Evolutionary conservation across 2,113 vertebrate genomes (phyloP).

Genomic region (Pluvianellus socialis): DNA sequence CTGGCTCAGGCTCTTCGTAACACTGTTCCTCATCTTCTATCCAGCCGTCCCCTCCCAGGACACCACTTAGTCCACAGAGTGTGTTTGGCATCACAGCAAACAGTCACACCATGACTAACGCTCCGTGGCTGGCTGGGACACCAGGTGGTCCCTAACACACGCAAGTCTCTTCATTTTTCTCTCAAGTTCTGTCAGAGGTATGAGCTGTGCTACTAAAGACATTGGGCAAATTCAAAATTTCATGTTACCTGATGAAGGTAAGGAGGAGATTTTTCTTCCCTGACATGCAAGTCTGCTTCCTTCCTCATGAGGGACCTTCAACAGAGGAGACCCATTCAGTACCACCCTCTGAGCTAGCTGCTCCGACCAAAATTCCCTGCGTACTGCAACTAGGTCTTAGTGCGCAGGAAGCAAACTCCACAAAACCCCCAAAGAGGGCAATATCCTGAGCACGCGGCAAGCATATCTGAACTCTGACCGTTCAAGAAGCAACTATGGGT

Average conservation of each 20-base stretch:
- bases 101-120: fast-evolving
- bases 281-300: neutral
- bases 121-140: neutral
- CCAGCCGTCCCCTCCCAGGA: neutral
- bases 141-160: fast-evolving
- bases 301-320: neutral
- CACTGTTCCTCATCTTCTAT: neutral
- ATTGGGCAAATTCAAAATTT: neutral
- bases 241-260: neutral
- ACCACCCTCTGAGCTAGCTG: neutral
- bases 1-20: neutral
- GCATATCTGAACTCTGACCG: neutral
- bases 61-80: neutral
- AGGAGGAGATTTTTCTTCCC: neutral
- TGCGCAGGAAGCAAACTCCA: neutral
- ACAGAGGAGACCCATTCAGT: neutral
- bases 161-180: neutral
- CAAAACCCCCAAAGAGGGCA: fast-evolving
- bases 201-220: neutral
- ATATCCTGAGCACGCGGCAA: neutral
- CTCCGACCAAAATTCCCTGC: fast-evolving
- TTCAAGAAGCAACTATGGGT: neutral
- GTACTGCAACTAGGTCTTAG: fast-evolving
- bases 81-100: neutral
- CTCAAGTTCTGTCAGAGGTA: neutral